Conservation (phyloP, 2,888 invertebrate genomes). For the Strigamia maritima region DNA sequence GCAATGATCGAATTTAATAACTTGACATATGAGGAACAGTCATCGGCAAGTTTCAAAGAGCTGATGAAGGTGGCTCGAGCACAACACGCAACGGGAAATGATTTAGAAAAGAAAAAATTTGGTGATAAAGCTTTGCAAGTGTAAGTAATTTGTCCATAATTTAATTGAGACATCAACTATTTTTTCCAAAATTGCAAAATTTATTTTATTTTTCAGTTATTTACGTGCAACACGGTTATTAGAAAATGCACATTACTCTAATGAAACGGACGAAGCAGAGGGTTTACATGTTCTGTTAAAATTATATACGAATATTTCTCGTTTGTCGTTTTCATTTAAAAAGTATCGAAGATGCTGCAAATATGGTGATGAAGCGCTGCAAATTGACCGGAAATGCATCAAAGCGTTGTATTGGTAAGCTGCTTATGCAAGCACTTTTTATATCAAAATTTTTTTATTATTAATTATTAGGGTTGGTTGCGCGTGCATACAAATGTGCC, state of each 20-base stretch:
- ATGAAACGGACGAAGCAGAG: slow-evolving; percentile 64
- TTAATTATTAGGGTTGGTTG: not conserved
- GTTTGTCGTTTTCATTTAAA: slow-evolving; percentile 65
- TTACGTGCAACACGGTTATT: slow-evolving; percentile 63
- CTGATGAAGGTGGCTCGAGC: slow-evolving; percentile 62
- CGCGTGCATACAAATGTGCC: not conserved
- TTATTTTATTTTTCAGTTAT: too few species aligned
- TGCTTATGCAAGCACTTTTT: not conserved
- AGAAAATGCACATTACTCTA: slow-evolving; percentile 63
- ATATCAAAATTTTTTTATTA: not conserved
- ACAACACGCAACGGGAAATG: slow-evolving; percentile 64
- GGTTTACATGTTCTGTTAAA: slow-evolving; percentile 64
- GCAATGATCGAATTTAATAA: slow-evolving; percentile 55
- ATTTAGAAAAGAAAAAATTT: slow-evolving; percentile 57
- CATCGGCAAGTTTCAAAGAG: slow-evolving; percentile 59
- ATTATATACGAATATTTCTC: slow-evolving; percentile 68
- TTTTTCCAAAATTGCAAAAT: too few species aligned
- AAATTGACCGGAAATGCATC: slow-evolving; percentile 51
- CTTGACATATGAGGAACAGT: slow-evolving; percentile 59
- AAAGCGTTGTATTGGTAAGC: slow-evolving; percentile 45
- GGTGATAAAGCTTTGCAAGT: slow-evolving; percentile 42
- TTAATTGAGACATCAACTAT: too few species aligned
- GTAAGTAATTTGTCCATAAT: not conserved
- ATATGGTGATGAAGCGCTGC: slow-evolving; percentile 60
- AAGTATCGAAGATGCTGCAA: slow-evolving; percentile 64